These are phyloP conservation scores for Anguilla anguilla DNA, from an alignment of 2,797 vertebrate species.

Conservation along the genomic window DNA sequence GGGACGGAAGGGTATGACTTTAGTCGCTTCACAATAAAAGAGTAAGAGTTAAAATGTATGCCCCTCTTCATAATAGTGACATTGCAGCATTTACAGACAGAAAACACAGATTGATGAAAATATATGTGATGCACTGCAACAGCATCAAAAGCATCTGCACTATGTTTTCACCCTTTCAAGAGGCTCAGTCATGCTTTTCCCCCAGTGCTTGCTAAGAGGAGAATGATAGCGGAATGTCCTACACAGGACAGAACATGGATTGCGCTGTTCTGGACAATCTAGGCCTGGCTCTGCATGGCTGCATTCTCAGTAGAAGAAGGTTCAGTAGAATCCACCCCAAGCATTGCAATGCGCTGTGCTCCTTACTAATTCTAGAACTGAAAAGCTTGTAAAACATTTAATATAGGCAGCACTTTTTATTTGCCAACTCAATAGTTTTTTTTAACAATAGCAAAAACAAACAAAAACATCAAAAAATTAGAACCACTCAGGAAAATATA, in stretches of 20 bases:
- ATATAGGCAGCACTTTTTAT: not conserved
- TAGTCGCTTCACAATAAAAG: not conserved
- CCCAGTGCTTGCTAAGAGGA: not conserved
- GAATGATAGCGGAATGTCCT: not conserved
- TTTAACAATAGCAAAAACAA: not conserved
- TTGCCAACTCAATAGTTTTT: not conserved
- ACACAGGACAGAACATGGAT: not conserved
- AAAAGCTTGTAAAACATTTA: not conserved
- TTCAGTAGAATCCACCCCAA: not conserved
- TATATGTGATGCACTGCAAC: not conserved
- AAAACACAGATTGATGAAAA: not conserved
- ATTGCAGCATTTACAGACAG: not conserved
- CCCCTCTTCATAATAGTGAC: not conserved
- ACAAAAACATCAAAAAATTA: not conserved
- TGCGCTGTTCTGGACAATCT: not conserved
- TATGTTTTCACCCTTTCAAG: not conserved
- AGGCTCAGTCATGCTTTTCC: not conserved
- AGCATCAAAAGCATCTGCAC: not conserved
- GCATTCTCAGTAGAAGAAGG: not conserved
- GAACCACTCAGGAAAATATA: not conserved
- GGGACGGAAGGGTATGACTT: not conserved
- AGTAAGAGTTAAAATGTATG: not conserved
- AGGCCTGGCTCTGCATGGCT: not conserved
- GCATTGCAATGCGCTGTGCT: not conserved
- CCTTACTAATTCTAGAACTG: not conserved